These are phyloP conservation scores for Apostichopus californicus DNA, from an alignment of 35 echinoderm and acorn worm species.

Conservation along the genomic window DNA sequence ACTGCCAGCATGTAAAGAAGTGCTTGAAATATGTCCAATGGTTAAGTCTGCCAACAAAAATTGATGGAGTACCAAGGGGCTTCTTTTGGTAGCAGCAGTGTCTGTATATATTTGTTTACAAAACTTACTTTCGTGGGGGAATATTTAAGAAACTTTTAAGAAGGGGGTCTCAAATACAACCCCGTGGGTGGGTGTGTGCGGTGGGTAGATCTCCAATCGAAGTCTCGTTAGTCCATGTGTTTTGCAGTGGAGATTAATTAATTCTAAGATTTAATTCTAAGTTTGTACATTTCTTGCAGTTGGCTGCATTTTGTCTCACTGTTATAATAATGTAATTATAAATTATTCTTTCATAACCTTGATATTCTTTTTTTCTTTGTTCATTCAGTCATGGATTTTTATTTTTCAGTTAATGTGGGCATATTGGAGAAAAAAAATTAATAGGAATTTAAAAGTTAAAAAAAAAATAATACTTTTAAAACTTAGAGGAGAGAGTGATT, in stretches of 20 bases:
- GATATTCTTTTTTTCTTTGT: constrained; percentile 10
- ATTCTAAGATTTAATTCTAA: neutral
- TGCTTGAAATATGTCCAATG: no score
- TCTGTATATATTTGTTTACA: no score
- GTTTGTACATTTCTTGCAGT: constrained; percentile 44
- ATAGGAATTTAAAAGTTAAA: neutral
- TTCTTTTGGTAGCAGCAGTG: no score
- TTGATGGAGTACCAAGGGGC: no score
- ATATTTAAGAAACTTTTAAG: no score
- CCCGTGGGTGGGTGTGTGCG: no score
- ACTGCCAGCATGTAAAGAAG: no score
- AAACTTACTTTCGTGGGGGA: no score
- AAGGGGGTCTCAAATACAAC: no score
- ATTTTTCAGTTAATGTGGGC: constrained; percentile 30
- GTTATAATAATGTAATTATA: constrained; percentile 33
- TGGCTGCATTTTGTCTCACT: neutral
- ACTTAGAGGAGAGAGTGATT: neutral
- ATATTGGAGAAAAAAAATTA: constrained; percentile 16
- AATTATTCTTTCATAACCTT: constrained; percentile 49
- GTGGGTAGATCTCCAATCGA: no score
- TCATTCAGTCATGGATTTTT: constrained; percentile 34
- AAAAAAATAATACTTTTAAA: neutral
- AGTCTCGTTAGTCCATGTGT: neutral
- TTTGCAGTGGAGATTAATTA: neutral
- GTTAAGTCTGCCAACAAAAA: no score